These are phyloP conservation scores for Pangasius djambal DNA, from an alignment of 2,797 vertebrate species.

Conservation along the genomic window DNA sequence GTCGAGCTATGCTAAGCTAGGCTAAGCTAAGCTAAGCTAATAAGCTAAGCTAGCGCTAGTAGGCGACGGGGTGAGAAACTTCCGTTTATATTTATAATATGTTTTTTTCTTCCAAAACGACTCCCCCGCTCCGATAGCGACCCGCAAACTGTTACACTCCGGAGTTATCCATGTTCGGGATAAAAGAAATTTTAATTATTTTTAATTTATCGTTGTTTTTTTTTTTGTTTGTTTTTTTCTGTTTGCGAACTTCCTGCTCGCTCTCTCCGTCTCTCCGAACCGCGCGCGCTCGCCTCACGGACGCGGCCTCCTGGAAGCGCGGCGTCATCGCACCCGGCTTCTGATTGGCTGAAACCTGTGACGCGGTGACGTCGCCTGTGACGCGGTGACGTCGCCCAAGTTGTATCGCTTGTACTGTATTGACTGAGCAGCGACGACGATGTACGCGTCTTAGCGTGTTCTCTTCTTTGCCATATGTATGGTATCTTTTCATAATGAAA, in stretches of 20 bases:
- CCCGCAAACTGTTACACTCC: background rate
- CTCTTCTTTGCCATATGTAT: too few relatives aligned
- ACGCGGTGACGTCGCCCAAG: too few relatives aligned
- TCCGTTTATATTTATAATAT: slow-evolving; percentile 4
- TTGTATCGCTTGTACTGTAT: background rate
- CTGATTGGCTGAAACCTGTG: slow-evolving; percentile 32
- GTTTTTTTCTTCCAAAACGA: background rate
- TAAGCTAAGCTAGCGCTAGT: background rate
- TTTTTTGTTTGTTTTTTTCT: slow-evolving; percentile 60
- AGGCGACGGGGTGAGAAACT: slow-evolving; percentile 3
- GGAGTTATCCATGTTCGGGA: background rate
- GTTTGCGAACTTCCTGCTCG: slow-evolving; percentile 64
- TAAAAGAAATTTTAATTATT: background rate
- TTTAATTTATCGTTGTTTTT: background rate
- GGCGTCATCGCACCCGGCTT: slow-evolving; percentile 62
- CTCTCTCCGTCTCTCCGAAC: slow-evolving; percentile 47
- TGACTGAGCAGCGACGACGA: too few relatives aligned
- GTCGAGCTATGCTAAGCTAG: slow-evolving; percentile 19
- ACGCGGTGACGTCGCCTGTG: slow-evolving; percentile 32
- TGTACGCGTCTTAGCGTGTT: too few relatives aligned
- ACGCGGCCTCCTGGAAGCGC: slow-evolving; percentile 52
- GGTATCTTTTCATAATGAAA: background rate
- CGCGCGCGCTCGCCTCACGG: slow-evolving; percentile 63
- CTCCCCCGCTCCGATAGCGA: background rate
- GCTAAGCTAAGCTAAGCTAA: background rate